phyloP scores from a whole-genome alignment of 2,888 invertebrate species.

The Anthrax anthrax region DNA sequence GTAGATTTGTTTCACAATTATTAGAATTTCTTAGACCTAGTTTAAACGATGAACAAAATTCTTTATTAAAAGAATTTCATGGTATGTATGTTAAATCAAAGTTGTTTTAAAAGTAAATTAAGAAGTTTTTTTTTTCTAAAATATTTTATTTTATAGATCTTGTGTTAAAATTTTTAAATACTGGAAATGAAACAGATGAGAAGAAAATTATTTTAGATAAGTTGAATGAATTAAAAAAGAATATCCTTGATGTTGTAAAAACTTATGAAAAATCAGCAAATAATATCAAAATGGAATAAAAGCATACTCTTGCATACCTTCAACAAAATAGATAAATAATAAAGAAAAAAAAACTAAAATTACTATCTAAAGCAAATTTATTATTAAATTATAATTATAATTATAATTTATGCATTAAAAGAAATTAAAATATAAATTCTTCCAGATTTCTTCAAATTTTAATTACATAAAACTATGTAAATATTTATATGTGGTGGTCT shows the following conservation, averaged over 20 bases:
- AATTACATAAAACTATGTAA: too few relatives aligned
- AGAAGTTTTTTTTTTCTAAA: background rate
- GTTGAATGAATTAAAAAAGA: conserved; percentile 18
- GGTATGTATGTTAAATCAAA: conserved; percentile 40
- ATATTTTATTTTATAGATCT: conserved; percentile 38
- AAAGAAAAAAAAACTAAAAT: too few relatives aligned
- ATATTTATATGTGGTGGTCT: too few relatives aligned
- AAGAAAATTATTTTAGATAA: conserved; percentile 36
- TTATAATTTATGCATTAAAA: too few relatives aligned
- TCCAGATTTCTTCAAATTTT: too few relatives aligned
- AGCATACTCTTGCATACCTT: too few relatives aligned
- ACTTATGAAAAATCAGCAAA: conserved; percentile 19
- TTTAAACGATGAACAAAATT: conserved; percentile 49
- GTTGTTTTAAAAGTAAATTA: background rate
- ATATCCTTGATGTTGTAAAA: conserved; percentile 22
- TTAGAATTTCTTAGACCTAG: conserved; percentile 56
- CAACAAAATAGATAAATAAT: too few relatives aligned
- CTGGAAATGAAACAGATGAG: conserved; percentile 37
- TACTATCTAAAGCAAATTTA: too few relatives aligned
- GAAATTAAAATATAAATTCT: too few relatives aligned
- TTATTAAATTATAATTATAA: too few relatives aligned
- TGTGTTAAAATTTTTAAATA: conserved; percentile 46
- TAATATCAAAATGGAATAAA: too few relatives aligned
- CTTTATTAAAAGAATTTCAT: conserved; percentile 55
- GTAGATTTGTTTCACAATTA: conserved; percentile 76